phyloP scores from a whole-genome alignment of 2,888 invertebrate genomes.

The Opisthograptis luteolata region DNA sequence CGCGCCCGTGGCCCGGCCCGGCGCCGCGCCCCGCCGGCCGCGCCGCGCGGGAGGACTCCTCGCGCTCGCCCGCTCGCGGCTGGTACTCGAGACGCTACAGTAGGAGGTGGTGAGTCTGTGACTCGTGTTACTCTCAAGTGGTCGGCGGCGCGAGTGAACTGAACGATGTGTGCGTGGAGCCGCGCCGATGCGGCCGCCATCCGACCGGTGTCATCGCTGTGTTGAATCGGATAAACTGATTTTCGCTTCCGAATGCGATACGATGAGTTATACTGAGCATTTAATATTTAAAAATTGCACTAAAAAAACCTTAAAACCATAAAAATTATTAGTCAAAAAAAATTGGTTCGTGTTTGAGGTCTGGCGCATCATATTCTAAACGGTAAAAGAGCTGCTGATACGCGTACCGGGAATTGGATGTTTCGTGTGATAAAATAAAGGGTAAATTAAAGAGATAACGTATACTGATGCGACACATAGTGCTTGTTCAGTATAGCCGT shows the following conservation, averaged over 20 bases:
- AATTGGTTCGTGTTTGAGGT: constrained; percentile 43
- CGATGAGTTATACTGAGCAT: constrained; percentile 52
- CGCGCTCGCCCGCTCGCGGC: neutral
- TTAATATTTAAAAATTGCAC: constrained; percentile 59
- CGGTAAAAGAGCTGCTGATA: neutral
- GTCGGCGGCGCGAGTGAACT: neutral
- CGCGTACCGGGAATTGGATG: constrained; percentile 3
- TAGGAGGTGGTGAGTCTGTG: neutral
- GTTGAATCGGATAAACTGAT: constrained; percentile 41
- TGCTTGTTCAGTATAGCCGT: constrained; percentile 21
- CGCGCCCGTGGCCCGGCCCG: too few species aligned
- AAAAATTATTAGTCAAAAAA: constrained; percentile 44
- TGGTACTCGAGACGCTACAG: neutral
- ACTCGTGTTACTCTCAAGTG: neutral
- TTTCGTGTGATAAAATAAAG: constrained; percentile 11
- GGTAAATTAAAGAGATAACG: constrained; percentile 18
- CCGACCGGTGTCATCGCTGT: constrained; percentile 36
- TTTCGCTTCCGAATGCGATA: constrained; percentile 43
- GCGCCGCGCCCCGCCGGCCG: too few species aligned
- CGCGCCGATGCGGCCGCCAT: neutral
- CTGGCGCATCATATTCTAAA: constrained; percentile 42
- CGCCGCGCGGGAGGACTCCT: neutral
- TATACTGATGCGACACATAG: constrained; percentile 16
- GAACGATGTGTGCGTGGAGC: neutral
- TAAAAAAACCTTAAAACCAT: constrained; percentile 43